These are phyloP conservation scores for Spatula clypeata DNA, from an alignment of 2,797 vertebrate genomes.

Conservation along the genomic window DNA sequence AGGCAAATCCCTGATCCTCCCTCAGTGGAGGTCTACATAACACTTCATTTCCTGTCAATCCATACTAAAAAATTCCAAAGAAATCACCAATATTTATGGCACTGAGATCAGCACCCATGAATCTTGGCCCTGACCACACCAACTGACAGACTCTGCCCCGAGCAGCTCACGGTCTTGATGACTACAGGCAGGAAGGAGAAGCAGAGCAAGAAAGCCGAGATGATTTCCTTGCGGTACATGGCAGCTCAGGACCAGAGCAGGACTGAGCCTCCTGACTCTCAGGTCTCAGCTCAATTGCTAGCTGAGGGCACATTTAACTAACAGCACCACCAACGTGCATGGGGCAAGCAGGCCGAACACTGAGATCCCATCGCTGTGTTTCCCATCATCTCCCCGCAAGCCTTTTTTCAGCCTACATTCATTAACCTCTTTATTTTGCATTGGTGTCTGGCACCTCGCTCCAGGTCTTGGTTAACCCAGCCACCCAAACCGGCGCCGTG, in stretches of 20 bases:
- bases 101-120: not conserved
- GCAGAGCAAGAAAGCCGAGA: not conserved
- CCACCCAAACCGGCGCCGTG: not conserved
- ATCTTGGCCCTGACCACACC: not conserved
- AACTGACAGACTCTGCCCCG: not conserved
- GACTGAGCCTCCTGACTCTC: not conserved
- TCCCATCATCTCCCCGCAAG: rapidly evolving
- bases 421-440: rapidly evolving
- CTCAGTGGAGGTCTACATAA: not conserved
- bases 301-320: not conserved
- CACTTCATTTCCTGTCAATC: not conserved
- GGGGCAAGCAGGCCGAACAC: not conserved
- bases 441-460: not conserved
- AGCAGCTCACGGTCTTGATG: not conserved
- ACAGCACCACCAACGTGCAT: not conserved
- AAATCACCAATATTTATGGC: not conserved
- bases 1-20: not conserved
- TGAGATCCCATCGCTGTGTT: rapidly evolving
- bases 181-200: constrained; percentile 4
- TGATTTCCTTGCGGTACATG: not conserved
- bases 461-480: not conserved
- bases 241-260: not conserved
- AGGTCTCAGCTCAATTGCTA: not conserved
- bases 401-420: not conserved
- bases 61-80: not conserved